Conservation (phyloP, 1,140 invertebrate species). For the Heliconius eleuchia region DNA sequence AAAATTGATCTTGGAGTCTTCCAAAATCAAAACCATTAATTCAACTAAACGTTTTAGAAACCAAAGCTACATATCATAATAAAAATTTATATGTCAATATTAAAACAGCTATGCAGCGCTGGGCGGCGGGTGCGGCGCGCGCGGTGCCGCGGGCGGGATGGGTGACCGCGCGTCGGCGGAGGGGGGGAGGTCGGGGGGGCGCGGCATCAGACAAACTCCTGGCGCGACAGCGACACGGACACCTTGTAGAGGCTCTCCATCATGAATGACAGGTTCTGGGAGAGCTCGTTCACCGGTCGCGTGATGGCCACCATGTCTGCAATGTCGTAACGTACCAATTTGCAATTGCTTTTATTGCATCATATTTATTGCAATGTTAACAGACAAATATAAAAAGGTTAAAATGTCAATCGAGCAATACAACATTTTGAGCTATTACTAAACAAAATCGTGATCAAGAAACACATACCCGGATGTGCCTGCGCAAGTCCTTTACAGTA, state of each 20-base stretch:
- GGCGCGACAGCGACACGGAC: conserved; percentile 71
- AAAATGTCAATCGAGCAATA: too few species aligned
- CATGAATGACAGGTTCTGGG: conserved; percentile 83
- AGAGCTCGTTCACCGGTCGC: conserved; percentile 83
- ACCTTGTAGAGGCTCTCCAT: conserved; percentile 85
- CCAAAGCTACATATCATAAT: neutral
- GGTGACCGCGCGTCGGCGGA: neutral
- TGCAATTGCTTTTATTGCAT: too few species aligned
- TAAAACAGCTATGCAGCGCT: conserved; percentile 17
- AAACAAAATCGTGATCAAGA: too few species aligned
- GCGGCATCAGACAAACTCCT: conserved; percentile 58
- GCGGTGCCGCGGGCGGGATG: neutral
- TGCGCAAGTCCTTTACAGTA: conserved; percentile 85
- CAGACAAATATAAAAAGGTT: too few species aligned
- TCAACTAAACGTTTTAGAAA: too few species aligned
- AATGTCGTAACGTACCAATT: conserved; percentile 28
- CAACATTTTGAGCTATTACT: too few species aligned
- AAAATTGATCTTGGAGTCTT: too few species aligned
- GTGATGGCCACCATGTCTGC: conserved; percentile 85
- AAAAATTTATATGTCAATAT: conserved; percentile 18
- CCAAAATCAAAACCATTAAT: neutral
- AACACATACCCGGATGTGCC: conserved; percentile 82
- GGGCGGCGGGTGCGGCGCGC: conserved; percentile 1
- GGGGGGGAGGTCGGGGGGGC: neutral
- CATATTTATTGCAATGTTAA: too few species aligned